Evolutionary conservation across 2,797 vertebrate species (phyloP), one percentile per base, ranked within the genome.

Genomic region (Buceros bicornis): DNA sequence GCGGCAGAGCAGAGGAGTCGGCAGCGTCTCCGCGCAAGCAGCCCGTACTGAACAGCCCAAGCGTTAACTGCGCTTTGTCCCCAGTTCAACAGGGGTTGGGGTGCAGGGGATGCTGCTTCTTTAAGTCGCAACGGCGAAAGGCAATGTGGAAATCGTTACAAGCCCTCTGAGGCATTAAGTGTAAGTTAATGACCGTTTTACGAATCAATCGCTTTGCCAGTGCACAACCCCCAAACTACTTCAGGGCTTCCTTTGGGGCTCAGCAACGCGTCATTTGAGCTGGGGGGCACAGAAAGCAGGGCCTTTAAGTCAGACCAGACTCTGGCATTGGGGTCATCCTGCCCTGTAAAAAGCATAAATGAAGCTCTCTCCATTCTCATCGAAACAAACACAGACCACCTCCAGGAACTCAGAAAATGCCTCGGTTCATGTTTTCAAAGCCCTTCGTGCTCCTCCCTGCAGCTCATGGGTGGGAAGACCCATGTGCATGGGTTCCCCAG

Each of bases 401-500:
- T 8, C 54, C 3, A 4, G 26, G 26, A 66, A 57, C 42, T 16
- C 26, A 43, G 29, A 29, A 69, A 54, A 72, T 3, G 8, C 48
- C 60, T 37, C 72, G 8, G 20, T 37, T 60, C 7, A 1, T 0
- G 0, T 18, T 64, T 45, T 11, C 71, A 33, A 16, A 85, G 43
- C 26, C 8, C 33, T 25, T 24, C 47, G 65, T 45, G 51, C 37
- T 40, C 10, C 45, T 51, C 26, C n/a, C 60, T 22, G 35, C 45
- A 48, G 25, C 65, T 58, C 66, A 8, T 0, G 0, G 8, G 15
- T 14, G 43, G 26, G n/a, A 50, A 62, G 25, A 19, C 0, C 0
- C 42, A 5, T 0, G 3, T 2, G 8, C 28, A 14, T 10, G 8
- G 8, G 13, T 12, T 43, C 40, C 50, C n/a, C 31, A 31, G 20